Evolutionary conservation across 37 sponge, comb jelly and placozoan genomes (phyloP).

Genomic region (Crambe crambe): DNA sequence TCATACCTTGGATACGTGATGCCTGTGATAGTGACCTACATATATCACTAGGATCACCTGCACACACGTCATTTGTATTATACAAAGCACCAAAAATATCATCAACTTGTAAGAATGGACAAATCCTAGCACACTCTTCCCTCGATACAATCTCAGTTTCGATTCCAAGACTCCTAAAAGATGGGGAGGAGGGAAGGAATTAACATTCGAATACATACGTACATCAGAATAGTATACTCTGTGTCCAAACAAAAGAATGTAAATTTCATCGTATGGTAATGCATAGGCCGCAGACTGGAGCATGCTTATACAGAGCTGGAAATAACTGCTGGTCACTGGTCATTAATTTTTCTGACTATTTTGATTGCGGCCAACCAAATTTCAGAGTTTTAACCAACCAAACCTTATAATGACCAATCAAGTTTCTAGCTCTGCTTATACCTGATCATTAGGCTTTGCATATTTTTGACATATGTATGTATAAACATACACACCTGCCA

Average conservation of each 20-base stretch:
- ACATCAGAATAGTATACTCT: too few relatives aligned
- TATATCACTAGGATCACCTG: constrained; percentile 51
- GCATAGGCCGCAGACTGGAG: too few relatives aligned
- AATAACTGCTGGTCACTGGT: too few relatives aligned
- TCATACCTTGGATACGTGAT: constrained; percentile 36
- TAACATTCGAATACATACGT: background rate
- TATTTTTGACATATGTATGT: too few relatives aligned
- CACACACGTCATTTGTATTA: background rate
- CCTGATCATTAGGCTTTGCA: too few relatives aligned
- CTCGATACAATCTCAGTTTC: constrained; percentile 66
- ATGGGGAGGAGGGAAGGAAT: background rate
- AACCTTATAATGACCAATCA: background rate
- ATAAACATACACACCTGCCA: constrained; percentile 25
- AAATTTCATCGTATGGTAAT: too few relatives aligned
- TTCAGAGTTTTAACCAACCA: too few relatives aligned
- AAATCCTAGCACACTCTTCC: constrained; percentile 52
- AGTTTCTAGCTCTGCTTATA: too few relatives aligned
- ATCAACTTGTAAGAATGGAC: constrained; percentile 72
- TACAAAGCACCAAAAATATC: constrained; percentile 43
- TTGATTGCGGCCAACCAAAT: too few relatives aligned
- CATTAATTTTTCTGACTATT: too few relatives aligned
- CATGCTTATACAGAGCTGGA: too few relatives aligned
- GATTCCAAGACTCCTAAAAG: constrained; percentile 46
- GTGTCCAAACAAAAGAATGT: too few relatives aligned
- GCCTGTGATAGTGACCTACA: constrained; percentile 30